Base-by-base conservation (phyloP, 2,797 vertebrate genomes). In the Adrianichthys oophorus region DNA sequence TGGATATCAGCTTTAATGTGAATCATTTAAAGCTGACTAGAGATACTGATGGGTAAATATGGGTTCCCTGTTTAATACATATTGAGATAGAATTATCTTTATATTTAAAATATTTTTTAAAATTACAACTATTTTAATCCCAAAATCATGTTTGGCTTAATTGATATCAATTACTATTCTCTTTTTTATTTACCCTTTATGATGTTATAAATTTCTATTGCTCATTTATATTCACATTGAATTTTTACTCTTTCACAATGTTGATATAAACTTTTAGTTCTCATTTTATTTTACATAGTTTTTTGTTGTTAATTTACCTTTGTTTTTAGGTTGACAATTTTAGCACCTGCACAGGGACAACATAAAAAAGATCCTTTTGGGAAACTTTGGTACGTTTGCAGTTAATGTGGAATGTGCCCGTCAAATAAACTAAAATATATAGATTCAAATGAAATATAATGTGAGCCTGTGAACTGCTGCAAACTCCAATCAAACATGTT, bases 41-140 rank as follows among this genome's bases (percentile, higher is more conserved):
- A 86, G 83, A 83, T 61, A 80, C 62, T 80, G 84, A 84, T 63
- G 18, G 70, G 46, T 65, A 85, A 87, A 86, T 82, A 80, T 72
- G 64, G 79, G 66, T 72, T 87, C 77, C 69, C 61, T 59, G 1
- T 75, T 76, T 78, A 65, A 71, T 69, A 68, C 3, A 37, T 16
- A 51, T 40, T 75, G 70, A 70, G 63, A 54, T 68, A 62, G 61
- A 55, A 65, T 63, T 87, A 81, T 86, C 87, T 77, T 82, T 68
- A 76, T 82, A 77, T 56, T 70, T 63, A 21, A 65, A 53, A 62
- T 48, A 14, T 88, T 85, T 79, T 87, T 74, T 74, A 70, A 75
- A 52, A 68, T 76, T 76, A 70, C 83, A 87, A 79, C 3, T 13
- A 37, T 37, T 37, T 37, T 3, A 37, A 37, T 37, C 32, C 32